These are phyloP conservation scores for Lycophotia porphyrea DNA, from an alignment of 2,888 invertebrate genomes.

Conservation along the genomic window DNA sequence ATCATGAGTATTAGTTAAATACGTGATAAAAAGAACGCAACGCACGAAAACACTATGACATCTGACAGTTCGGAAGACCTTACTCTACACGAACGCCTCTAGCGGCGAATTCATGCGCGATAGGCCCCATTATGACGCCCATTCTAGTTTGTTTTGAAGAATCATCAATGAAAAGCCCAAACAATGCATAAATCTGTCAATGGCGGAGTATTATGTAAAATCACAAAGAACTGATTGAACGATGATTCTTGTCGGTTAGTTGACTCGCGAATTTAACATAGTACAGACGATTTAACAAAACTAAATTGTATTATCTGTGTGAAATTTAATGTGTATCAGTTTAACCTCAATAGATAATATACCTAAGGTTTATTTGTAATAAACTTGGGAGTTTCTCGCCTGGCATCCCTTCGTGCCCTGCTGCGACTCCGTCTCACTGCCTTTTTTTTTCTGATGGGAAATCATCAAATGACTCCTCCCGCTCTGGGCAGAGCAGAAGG, in stretches of 20 bases:
- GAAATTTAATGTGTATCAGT: not conserved
- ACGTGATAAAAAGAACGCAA: too few relatives aligned
- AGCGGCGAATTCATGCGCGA: too few relatives aligned
- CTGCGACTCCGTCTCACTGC: not conserved
- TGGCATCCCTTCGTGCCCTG: not conserved
- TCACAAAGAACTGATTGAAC: not conserved
- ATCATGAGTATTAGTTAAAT: too few relatives aligned
- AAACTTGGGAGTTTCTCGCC: not conserved
- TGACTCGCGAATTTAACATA: not conserved
- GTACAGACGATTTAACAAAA: not conserved
- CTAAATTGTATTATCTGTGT: not conserved
- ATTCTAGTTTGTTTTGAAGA: constrained; percentile 8
- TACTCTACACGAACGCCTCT: too few relatives aligned
- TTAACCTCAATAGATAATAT: not conserved
- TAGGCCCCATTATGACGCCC: too few relatives aligned
- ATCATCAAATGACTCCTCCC: too few relatives aligned
- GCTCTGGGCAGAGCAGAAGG: too few relatives aligned
- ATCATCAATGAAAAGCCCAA: not conserved
- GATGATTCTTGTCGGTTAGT: constrained; percentile 1
- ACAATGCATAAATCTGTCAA: constrained; percentile 23
- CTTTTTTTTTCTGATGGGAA: too few relatives aligned
- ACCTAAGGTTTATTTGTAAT: too few relatives aligned
- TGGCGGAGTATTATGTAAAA: constrained; percentile 8
- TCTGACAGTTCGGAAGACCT: too few relatives aligned
- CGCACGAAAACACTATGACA: too few relatives aligned